These are phyloP conservation scores for Branchipolynoe longqiensis DNA, from an alignment of 2,888 invertebrate genomes.

Conservation along the genomic window DNA sequence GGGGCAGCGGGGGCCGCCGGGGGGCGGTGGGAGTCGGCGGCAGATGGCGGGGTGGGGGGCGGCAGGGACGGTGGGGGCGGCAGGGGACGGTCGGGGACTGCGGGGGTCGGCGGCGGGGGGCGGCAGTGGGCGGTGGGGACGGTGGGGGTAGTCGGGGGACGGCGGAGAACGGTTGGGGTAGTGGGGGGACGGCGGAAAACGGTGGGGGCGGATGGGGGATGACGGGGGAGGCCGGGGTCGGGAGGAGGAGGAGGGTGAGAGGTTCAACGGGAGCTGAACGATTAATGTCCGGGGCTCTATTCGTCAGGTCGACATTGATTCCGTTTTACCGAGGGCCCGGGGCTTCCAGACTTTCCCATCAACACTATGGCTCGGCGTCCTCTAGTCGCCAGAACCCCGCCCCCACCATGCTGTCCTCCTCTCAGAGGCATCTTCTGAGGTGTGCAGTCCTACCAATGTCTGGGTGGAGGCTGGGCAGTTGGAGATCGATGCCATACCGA, in stretches of 20 bases:
- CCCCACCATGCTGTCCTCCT: too few species aligned
- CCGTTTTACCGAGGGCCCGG: conserved; percentile 43
- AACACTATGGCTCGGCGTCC: conserved; percentile 2
- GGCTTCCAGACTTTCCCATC: neutral
- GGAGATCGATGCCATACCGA: too few species aligned
- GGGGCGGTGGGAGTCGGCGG: neutral
- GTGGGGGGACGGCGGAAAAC: neutral
- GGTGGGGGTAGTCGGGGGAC: neutral
- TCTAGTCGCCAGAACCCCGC: too few species aligned
- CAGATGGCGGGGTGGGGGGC: neutral
- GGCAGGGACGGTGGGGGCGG: neutral
- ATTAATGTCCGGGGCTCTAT: conserved; percentile 39
- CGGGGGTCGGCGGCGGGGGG: too few species aligned
- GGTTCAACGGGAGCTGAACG: neutral
- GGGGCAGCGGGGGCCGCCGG: too few species aligned
- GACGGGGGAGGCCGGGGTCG: neutral
- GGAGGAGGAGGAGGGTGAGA: neutral
- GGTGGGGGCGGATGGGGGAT: neutral
- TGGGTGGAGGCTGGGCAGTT: too few species aligned
- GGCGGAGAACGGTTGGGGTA: neutral
- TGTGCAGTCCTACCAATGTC: too few species aligned
- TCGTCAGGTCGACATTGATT: conserved; percentile 35
- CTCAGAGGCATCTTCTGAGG: too few species aligned
- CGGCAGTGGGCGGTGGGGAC: neutral
- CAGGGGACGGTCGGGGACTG: neutral